Percentiles rank a stretch among this genome's conserved stretches.
phyloP scores from a whole-genome alignment of 2,888 invertebrate species.

The Orthosia gothica region DNA sequence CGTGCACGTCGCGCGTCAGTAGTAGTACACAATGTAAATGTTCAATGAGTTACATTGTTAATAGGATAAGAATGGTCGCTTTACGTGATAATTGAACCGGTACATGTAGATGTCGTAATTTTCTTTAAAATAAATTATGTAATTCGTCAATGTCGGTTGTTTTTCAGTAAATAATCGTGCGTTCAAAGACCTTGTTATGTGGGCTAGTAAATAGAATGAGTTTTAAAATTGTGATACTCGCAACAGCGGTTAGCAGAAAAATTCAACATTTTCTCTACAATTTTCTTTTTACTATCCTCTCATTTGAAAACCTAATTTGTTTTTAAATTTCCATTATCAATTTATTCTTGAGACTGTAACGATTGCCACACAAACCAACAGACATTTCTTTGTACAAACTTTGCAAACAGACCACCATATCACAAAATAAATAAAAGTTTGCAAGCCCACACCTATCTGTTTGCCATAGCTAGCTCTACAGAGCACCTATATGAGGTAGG shows the following conservation, averaged over 20 bases:
- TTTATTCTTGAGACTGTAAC: neutral
- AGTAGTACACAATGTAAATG: slow-evolving; percentile 14
- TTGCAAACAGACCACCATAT: slow-evolving; percentile 36
- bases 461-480: slow-evolving; percentile 21
- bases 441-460: slow-evolving; percentile 57
- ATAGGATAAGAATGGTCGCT: slow-evolving; percentile 15
- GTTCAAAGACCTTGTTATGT: slow-evolving; percentile 32
- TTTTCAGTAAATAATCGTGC: slow-evolving; percentile 41
- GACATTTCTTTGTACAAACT: slow-evolving; percentile 21
- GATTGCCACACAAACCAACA: neutral
- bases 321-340: neutral
- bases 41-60: slow-evolving; percentile 42
- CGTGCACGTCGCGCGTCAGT: neutral
- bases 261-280: neutral
- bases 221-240: neutral
- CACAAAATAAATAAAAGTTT: slow-evolving; percentile 54
- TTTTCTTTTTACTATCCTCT: neutral
- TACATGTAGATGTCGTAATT: slow-evolving; percentile 30
- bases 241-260: neutral
- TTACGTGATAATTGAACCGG: slow-evolving; percentile 43
- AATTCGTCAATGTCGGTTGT: slow-evolving; percentile 15
- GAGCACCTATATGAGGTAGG: slow-evolving; percentile 16
- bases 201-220: neutral
- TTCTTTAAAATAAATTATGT: slow-evolving; percentile 14
- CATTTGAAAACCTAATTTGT: neutral